phyloP scores from a whole-genome alignment of 2,113 vertebrate genomes.

The Macrotis lagotis region DNA sequence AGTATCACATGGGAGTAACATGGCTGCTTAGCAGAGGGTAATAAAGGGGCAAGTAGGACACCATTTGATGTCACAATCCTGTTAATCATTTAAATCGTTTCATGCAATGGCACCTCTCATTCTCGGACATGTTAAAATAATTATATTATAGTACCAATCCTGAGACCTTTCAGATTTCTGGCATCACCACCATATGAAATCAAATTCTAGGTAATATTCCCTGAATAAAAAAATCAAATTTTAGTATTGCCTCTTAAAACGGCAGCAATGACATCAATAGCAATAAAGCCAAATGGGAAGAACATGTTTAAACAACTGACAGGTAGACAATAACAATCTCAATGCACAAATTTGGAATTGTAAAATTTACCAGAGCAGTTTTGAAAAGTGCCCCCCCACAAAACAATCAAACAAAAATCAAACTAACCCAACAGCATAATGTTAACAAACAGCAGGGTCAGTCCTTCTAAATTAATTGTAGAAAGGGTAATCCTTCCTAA shows the following conservation, averaged over 20 bases:
- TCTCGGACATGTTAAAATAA: conserved; percentile 29
- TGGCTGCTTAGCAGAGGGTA: not conserved
- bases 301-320: too few species aligned
- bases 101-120: not conserved
- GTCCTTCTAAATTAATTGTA: too few species aligned
- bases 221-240: not conserved
- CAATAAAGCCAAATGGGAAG: too few species aligned
- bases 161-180: not conserved
- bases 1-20: not conserved
- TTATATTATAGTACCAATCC: conserved; percentile 11
- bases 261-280: too few species aligned
- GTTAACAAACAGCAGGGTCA: too few species aligned
- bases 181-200: conserved; percentile 23
- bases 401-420: too few species aligned
- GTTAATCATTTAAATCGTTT: not conserved
- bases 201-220: conserved; percentile 21
- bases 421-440: too few species aligned
- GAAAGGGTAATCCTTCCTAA: not conserved
- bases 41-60: not conserved
- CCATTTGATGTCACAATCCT: not conserved
- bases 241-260: too few species aligned
- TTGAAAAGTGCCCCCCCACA: too few species aligned
- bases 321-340: too few species aligned
- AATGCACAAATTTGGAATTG: too few species aligned
- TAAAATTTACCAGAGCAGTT: too few species aligned